phyloP scores from a whole-genome alignment of 2,797 vertebrate genomes.

The Myiothlypis coronata region DNA sequence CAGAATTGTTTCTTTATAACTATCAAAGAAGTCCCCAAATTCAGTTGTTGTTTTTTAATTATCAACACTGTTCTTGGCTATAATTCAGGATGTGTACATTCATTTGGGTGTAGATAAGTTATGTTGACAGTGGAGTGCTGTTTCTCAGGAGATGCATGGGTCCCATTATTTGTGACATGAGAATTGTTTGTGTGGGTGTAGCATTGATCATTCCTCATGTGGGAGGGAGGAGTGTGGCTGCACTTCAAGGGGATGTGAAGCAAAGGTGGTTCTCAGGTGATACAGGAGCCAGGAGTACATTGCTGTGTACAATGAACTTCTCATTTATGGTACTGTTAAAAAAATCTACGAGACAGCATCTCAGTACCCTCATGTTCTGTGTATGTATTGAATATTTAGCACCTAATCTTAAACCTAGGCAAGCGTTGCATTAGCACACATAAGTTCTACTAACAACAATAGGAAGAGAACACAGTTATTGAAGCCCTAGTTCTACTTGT shows the following conservation, averaged over 20 bases:
- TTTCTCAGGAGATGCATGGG: background rate
- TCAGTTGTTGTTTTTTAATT: background rate
- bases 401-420: background rate
- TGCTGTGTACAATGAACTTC: background rate
- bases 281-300: background rate
- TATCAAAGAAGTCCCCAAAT: background rate
- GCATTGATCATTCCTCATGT: background rate
- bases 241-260: background rate
- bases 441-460: background rate
- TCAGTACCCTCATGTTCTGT: background rate
- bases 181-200: background rate
- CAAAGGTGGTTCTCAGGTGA: background rate
- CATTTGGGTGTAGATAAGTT: conserved; percentile 25
- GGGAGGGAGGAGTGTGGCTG: background rate
- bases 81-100: conserved; percentile 7
- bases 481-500: background rate
- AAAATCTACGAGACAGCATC: background rate
- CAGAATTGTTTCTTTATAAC: background rate
- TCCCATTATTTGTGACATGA: background rate
- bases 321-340: background rate
- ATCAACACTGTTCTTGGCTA: background rate
- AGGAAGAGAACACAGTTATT: background rate
- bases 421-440: background rate
- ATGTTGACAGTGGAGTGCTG: background rate
- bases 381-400: background rate